A percentile compares a stretch with the other conserved stretches of the same genome.
phyloP scores from a whole-genome alignment of 2,888 invertebrate genomes.

The Drosophila nigritarsus region DNA sequence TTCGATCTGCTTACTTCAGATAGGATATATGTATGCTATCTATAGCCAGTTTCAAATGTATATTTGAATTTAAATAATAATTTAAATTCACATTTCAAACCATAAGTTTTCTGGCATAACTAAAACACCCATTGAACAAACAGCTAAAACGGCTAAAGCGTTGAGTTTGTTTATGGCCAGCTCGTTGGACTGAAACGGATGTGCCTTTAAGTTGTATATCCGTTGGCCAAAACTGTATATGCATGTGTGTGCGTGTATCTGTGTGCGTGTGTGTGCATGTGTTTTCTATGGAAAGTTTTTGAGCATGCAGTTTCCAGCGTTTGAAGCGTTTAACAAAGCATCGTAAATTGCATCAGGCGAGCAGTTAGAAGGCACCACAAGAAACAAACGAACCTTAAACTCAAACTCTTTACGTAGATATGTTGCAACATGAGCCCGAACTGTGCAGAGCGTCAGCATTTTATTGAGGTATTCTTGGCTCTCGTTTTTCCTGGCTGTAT shows the following conservation, averaged over 20 bases:
- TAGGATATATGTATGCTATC: not conserved
- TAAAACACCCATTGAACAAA: not conserved
- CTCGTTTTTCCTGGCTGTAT: conserved; percentile 1
- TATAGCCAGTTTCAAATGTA: not conserved
- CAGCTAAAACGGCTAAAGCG: conserved; percentile 18
- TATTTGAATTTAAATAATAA: not conserved
- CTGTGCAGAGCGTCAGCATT: conserved; percentile 29
- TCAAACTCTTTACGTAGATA: conserved; percentile 17
- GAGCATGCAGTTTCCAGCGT: conserved; percentile 66
- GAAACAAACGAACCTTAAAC: conserved; percentile 20
- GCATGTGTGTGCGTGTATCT: conserved; percentile 13
- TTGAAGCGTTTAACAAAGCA: conserved; percentile 77
- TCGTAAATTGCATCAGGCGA: conserved; percentile 75
- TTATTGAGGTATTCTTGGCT: conserved; percentile 40
- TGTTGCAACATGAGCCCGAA: conserved; percentile 32
- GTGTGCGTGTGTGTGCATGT: conserved; percentile 6
- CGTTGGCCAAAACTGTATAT: conserved; percentile 39
- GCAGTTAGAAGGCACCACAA: conserved; percentile 40
- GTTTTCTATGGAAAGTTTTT: conserved; percentile 41
- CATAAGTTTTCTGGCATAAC: not conserved
- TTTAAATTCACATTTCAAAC: not conserved
- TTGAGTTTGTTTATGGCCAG: conserved; percentile 72
- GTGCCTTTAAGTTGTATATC: conserved; percentile 79
- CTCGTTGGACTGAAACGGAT: conserved; percentile 65
- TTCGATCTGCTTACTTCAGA: no score